Percentiles rank a stretch among this genome's conserved stretches.
Conservation (phyloP, 2,888 invertebrate genomes). For the Horisme vitalbata region DNA sequence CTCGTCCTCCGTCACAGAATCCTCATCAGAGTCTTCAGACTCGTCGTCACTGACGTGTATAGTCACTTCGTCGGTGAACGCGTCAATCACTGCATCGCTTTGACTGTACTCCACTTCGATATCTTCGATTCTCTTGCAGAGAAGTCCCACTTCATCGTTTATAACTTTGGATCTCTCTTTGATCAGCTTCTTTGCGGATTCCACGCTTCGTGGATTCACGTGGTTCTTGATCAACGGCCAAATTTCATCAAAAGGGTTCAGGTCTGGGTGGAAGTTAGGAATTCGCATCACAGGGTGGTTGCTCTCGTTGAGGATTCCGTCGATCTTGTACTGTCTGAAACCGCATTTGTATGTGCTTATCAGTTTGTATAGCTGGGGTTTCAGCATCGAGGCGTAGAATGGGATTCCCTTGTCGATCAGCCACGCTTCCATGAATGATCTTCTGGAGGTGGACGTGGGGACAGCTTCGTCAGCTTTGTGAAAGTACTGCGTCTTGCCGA, state of each 20-base stretch:
- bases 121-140: constrained; percentile 2
- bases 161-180: neutral
- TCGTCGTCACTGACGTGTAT: constrained; percentile 11
- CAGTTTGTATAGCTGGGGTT: constrained; percentile 38
- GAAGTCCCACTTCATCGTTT: neutral
- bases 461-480: constrained; percentile 10
- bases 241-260: constrained; percentile 14
- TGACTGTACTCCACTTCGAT: constrained; percentile 11
- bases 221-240: constrained; percentile 11
- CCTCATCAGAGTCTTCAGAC: constrained; percentile 10
- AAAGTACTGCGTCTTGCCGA: constrained; percentile 7
- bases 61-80: constrained; percentile 9
- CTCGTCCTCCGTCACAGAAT: constrained; percentile 10
- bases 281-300: constrained; percentile 14
- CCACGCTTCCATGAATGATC: constrained; percentile 18
- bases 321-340: constrained; percentile 13
- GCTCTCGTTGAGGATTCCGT: constrained; percentile 1
- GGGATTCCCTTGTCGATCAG: constrained; percentile 13
- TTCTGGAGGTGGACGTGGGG: constrained; percentile 13
- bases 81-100: constrained; percentile 9
- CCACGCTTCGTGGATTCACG: neutral
- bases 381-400: constrained; percentile 10
- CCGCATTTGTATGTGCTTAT: constrained; percentile 22
- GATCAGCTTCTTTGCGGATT: neutral
- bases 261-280: constrained; percentile 13